Evolutionary conservation across 2,797 vertebrate species (phyloP), one percentile per base, ranked within the genome.

Genomic region (Botia almorhae): DNA sequence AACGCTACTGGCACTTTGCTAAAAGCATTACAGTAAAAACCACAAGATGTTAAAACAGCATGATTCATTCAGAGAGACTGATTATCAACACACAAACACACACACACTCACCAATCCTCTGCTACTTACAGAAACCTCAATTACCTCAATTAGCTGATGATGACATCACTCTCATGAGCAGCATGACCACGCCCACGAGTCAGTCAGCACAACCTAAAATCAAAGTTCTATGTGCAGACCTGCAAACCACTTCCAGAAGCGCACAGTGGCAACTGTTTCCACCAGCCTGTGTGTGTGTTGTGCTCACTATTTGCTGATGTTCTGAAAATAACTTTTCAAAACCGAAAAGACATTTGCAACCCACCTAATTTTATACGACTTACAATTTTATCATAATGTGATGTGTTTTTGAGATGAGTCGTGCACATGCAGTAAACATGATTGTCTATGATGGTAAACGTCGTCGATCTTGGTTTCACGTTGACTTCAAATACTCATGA

Each of bases 81-180:
- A 68, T 36, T 26, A 81, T 78, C 50, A 65, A 74, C 74, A 64
- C 46, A 78, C 78, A 76, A 68, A 76, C 26, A 76, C 43, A 56
- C 48, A 58, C 70, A 61, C 36, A 67, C 67, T 71, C 26, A 69
- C 16, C 60, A 58, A 33, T 33, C 33, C 33, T 3, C 33, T 33
- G 33, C 33, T 33, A 33, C 33, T 33, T 5, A 0, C 21, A 21
- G 21, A 60, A 60, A 26, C 56, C 4, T 60, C 21, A 60, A 23
- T 26, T 60, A 88, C 86, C 90, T 89, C 86, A 75, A 85, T 78
- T 48, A 76, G 50, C 86, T 85, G 81, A 87, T 86, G 89, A 90
- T 93, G 88, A 92, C 90, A 87, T 94, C 91, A 92, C 81, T 87
- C 87, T 83, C 86, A 61, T 50, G 84, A 88, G 82, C 46, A 79